A percentile compares a stretch with the other conserved stretches of the same genome.
These are phyloP conservation scores for Spicauda simplicius DNA, from an alignment of 2,888 invertebrate species.

Conservation along the genomic window DNA sequence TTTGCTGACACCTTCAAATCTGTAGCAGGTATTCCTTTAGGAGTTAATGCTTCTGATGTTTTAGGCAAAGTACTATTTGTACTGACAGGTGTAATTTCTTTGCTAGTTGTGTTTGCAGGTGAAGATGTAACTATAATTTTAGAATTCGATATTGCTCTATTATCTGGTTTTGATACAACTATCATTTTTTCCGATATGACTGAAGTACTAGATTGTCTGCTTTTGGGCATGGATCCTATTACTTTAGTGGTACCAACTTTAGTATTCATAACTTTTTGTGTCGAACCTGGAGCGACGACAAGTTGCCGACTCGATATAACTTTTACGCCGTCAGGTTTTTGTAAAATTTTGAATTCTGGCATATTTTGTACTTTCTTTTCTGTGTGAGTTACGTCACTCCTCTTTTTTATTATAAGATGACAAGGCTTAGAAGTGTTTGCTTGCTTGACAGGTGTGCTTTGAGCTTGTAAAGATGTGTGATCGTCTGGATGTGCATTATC, in stretches of 20 bases:
- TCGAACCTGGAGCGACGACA: conserved; percentile 65
- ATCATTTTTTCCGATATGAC: conserved; percentile 73
- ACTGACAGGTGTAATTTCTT: conserved; percentile 56
- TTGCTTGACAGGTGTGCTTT: conserved; percentile 61
- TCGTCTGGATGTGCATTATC: conserved; percentile 66
- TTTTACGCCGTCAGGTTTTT: conserved; percentile 74
- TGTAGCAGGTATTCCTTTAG: conserved; percentile 78
- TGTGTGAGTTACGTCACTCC: conserved; percentile 54
- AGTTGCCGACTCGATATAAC: conserved; percentile 74
- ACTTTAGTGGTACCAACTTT: conserved; percentile 78
- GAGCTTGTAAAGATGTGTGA: conserved; percentile 60
- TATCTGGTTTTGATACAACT: conserved; percentile 75
- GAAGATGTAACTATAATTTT: conserved; percentile 73
- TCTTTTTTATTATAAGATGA: conserved; percentile 74
- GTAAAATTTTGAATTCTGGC: conserved; percentile 74
- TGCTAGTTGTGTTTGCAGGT: conserved; percentile 56
- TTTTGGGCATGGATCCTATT: conserved; percentile 67
- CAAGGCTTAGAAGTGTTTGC: conserved; percentile 64
- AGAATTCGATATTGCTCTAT: conserved; percentile 60
- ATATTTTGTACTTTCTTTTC: conserved; percentile 69
- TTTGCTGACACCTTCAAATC: conserved; percentile 80
- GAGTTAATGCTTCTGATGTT: conserved; percentile 67
- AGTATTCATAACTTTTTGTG: conserved; percentile 67
- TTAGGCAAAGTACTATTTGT: conserved; percentile 62
- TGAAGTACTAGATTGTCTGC: conserved; percentile 51